Base-by-base conservation (phyloP, 2,888 invertebrate species). In the Pachycephus smyrnensis region DNA sequence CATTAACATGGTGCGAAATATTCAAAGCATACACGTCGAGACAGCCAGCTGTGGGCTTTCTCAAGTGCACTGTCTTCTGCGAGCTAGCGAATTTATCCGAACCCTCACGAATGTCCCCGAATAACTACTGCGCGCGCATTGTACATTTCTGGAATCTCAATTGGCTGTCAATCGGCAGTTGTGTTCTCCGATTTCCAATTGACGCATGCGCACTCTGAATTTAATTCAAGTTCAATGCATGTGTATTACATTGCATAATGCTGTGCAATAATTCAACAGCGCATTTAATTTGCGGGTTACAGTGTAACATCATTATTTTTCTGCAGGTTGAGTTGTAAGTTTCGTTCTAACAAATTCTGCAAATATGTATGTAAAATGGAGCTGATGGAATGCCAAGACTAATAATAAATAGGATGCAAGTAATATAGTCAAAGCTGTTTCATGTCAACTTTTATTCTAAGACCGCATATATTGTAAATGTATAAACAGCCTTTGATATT, bases 1-100 rank as follows among this genome's bases (percentile, higher is more conserved):
- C 94, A 95, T 95, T 95, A 95, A 94, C 95, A 95, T 95, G 94
- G 85, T 91, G 91, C 85, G 85, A 84, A 84, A 77, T 81, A 81
- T 87, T 88, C 86, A 89, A 86, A 89, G 86, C 88, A 89, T 89
- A 89, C 90, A 90, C 89, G 87, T 85, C 87, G 91, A 91, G 90
- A 90, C 86, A 89, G 89, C 91, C 90, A 87, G 68, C 87, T 75
- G 81, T 75, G 86, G 89, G 89, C 88, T 88, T 89, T 87, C 89
- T 88, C 89, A 86, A 87, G 86, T 88, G 88, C 85, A 87, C 89
- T 89, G 85, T 76, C 69, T 68, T 31, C 31, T 76, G 68, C 69
- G 74, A 73, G 68, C 69, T 40, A 33, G 31, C 84, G 84, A 82
- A 78, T 23, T 68, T 80, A 33, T 76, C 75, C 84, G 86, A 86